These are phyloP conservation scores for Adela reaumurella DNA, from an alignment of 2,888 invertebrate species.

Conservation along the genomic window DNA sequence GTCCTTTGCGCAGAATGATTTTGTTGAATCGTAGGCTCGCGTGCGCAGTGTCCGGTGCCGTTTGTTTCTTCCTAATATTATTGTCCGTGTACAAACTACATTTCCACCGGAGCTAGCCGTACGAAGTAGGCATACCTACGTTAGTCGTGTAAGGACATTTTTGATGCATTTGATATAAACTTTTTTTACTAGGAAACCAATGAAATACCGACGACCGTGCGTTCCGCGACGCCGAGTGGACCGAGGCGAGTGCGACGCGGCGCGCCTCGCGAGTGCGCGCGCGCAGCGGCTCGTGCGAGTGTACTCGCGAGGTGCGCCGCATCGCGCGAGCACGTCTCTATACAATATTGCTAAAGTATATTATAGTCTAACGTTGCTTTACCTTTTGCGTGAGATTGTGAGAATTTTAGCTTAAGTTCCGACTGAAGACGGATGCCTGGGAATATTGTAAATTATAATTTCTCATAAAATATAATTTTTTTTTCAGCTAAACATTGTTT, in stretches of 20 bases:
- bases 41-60: slow-evolving; percentile 47
- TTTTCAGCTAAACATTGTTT: slow-evolving; percentile 43
- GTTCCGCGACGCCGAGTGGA: no score
- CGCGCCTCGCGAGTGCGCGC: no score
- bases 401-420: slow-evolving; percentile 58
- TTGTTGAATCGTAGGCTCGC: slow-evolving; percentile 41
- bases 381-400: slow-evolving; percentile 59
- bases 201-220: slow-evolving; percentile 20
- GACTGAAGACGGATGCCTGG: slow-evolving; percentile 58
- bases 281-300: slow-evolving; percentile 5
- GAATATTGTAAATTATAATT: slow-evolving; percentile 61
- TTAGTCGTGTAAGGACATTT: slow-evolving; percentile 56
- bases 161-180: slow-evolving; percentile 57
- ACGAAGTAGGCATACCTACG: slow-evolving; percentile 41
- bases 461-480: slow-evolving; percentile 61
- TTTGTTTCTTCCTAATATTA: slow-evolving; percentile 44
- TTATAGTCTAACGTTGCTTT: slow-evolving; percentile 60
- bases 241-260: no score
- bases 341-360: slow-evolving; percentile 53
- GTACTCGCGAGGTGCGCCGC: slow-evolving; percentile 12
- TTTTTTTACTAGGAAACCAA: slow-evolving; percentile 54
- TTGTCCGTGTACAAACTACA: slow-evolving; percentile 28
- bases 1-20: slow-evolving; percentile 34
- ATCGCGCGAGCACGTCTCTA: slow-evolving; percentile 11
- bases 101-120: slow-evolving; percentile 41